Evolutionary conservation across 2,797 vertebrate genomes (phyloP), one percentile per base, ranked within the genome.

Genomic region (Sus cebifrons): DNA sequence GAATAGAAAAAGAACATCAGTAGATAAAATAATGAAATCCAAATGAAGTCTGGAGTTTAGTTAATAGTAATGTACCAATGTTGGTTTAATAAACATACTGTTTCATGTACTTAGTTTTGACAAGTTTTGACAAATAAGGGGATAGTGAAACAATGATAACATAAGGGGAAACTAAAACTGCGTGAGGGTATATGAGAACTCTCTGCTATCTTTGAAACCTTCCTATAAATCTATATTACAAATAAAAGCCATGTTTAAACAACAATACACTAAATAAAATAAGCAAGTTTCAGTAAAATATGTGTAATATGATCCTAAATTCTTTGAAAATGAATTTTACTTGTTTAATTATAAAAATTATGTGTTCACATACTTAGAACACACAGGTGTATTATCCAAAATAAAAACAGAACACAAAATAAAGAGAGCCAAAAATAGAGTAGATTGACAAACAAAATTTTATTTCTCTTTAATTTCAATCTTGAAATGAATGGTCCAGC

Each of bases 191-290:
- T 52, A 36, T 25, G 17, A 68, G 29, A 67, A 74, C 36, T 87
- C 75, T 60, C 36, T 36, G 36, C 36, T 73, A 74, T 20, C 27
- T 91, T 21, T 86, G 49, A 91, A 91, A 60, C 49, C 67, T 60
- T 65, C 64, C 54, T 82, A 18, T 75, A 81, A 82, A 91, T 52
- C 52, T 74, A 15, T 40, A 74, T 60, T 90, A 25, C 64, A 65
- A 93, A 81, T 65, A 65, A 82, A 86, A 86, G 14, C 7, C 64
- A 87, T 70, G 79, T 27, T 86, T 54, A 87, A 86, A 79, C 23
- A 71, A 65, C 36, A 36, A 36, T 49, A 49, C 44, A 49, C 44
- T 93, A 87, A 87, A 87, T 75, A n/a, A 88, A 32, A 54, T 88
- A 78, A 73, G 3, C 23, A 82, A 82, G 32, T 88, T 88, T 88